These are phyloP conservation scores for Strix aluco DNA, from an alignment of 2,113 vertebrate genomes.

Conservation along the genomic window DNA sequence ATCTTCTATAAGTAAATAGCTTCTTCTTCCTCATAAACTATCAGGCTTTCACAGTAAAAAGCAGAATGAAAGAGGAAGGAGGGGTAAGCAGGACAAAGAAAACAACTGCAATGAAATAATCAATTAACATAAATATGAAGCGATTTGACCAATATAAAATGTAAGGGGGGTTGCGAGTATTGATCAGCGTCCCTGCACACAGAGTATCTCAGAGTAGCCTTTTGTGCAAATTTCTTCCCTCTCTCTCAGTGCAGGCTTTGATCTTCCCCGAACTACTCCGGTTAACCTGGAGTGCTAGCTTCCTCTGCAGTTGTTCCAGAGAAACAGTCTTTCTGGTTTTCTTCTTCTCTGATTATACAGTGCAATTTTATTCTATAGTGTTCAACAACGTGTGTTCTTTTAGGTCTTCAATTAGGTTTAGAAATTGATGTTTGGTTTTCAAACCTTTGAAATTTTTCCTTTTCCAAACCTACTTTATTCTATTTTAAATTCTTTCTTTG, in stretches of 20 bases:
- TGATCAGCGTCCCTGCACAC: not conserved
- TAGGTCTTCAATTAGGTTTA: not conserved
- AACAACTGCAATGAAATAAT: not conserved
- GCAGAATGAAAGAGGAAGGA: not conserved
- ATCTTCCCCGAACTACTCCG: not conserved
- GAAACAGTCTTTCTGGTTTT: not conserved
- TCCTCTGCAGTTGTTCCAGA: not conserved
- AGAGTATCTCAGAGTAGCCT: not conserved
- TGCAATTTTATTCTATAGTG: not conserved
- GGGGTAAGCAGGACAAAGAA: not conserved
- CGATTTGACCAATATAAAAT: not conserved
- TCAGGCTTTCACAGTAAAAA: not conserved
- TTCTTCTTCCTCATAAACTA: not conserved
- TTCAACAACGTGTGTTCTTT: not conserved
- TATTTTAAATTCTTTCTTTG: not conserved
- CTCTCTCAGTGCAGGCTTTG: not conserved
- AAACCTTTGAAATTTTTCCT: not conserved
- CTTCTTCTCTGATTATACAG: not conserved
- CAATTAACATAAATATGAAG: not conserved
- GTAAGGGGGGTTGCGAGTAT: not conserved
- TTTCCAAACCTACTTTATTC: not conserved
- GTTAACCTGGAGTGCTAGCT: not conserved
- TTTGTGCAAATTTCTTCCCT: not conserved
- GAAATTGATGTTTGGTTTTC: not conserved
- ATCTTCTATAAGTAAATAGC: not conserved